Evolutionary conservation across 1,140 invertebrate species (phyloP), one percentile per base, ranked within the genome.

Genomic region (Proctacanthus coquilletti): DNA sequence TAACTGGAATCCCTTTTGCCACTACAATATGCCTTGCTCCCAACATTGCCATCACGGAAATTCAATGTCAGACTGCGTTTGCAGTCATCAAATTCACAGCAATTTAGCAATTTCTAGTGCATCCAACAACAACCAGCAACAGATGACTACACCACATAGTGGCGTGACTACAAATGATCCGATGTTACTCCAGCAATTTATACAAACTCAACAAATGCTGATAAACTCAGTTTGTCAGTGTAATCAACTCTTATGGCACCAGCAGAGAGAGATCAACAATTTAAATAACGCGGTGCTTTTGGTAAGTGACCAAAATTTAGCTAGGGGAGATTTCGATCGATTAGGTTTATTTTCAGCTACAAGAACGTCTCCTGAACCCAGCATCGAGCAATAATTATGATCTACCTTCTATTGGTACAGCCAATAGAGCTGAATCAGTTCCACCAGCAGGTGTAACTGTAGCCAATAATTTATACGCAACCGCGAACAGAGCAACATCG

Each of bases 141-240:
- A n/a, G n/a, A n/a, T n/a, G n/a, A n/a, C n/a, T n/a, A n/a, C n/a
- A n/a, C n/a, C n/a, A n/a, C n/a, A n/a, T n/a, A n/a, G n/a, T n/a
- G n/a, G n/a, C n/a, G n/a, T n/a, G n/a, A n/a, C n/a, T n/a, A n/a
- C n/a, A n/a, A n/a, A n/a, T 51, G 53, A 47, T 34, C 63, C 63
- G 27, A 42, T 69, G 38, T 43, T 69, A 20, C 42, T 69, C 39
- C 61, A 64, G 29, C 68, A 68, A 36, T 66, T 69, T 45, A 58
- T 66, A 41, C 69, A 71, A 47, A 70, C 71, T 14, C 62, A 74
- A 36, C 72, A 75, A 50, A 62, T 75, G 52, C 62, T 74, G 41
- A 63, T 69, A 3, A 66, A 68, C 34, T 70, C 71, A 1, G 60
- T 76, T 21, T 71, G 69, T 44, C 71, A 75, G 39, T 75, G 72